Conservation (phyloP, 2,797 vertebrate species). For the Pseudochirops corinnae region DNA sequence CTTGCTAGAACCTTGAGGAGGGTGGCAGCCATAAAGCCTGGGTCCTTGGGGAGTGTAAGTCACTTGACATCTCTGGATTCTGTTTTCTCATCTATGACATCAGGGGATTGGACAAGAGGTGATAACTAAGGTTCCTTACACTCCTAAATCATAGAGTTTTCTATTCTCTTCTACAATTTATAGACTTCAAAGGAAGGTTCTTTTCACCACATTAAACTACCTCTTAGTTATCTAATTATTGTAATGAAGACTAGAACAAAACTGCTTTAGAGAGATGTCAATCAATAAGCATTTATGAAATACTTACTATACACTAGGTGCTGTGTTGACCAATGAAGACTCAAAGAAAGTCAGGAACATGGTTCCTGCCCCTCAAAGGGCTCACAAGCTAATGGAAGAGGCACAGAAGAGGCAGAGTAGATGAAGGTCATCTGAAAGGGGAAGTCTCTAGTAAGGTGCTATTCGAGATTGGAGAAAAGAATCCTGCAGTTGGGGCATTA, state of each 20-base stretch:
- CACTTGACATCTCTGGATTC: neutral
- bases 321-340: neutral
- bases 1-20: neutral
- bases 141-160: neutral
- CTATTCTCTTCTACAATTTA: neutral
- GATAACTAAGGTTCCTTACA: neutral
- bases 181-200: neutral
- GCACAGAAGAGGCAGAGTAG: neutral
- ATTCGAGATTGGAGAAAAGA: neutral
- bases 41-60: no score
- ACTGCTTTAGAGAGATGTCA: neutral
- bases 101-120: neutral
- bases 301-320: neutral
- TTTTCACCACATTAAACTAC: neutral
- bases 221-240: neutral
- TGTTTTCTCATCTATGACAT: neutral
- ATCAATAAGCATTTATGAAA: neutral
- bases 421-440: neutral
- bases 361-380: neutral
- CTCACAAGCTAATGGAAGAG: neutral
- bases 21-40: neutral
- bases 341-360: neutral
- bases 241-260: neutral
- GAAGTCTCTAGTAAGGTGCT: neutral
- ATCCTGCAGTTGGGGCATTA: neutral